Evolutionary conservation across 1,140 invertebrate genomes (phyloP).

Genomic region (Ceratoteleas bidentatus): DNA sequence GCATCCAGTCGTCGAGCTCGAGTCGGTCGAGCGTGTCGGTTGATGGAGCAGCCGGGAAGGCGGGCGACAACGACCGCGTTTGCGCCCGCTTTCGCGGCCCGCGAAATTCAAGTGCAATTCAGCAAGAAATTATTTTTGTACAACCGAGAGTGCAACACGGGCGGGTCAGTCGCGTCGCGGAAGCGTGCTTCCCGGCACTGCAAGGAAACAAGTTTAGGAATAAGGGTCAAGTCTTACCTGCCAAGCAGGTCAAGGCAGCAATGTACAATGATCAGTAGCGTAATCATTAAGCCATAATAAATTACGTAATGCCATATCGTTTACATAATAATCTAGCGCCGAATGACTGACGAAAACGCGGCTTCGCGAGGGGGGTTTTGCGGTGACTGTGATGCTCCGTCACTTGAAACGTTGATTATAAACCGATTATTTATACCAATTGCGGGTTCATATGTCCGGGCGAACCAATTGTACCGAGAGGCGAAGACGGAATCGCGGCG

Average conservation of each 20-base stretch:
- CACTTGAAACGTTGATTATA: neutral
- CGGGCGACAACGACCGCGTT: neutral
- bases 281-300: constrained; percentile 80
- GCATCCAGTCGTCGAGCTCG: too few relatives aligned
- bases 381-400: constrained; percentile 17
- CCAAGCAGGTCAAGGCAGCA: constrained; percentile 70
- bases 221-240: constrained; percentile 67
- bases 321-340: constrained; percentile 74
- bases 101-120: constrained; percentile 60
- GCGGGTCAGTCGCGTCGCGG: neutral
- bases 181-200: constrained; percentile 43
- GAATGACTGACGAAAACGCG: constrained; percentile 70
- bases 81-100: neutral
- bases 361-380: constrained; percentile 28
- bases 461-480: too few relatives aligned
- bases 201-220: constrained; percentile 35
- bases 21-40: constrained; percentile 4
- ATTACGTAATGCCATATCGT: constrained; percentile 80
- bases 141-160: constrained; percentile 8
- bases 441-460: too few relatives aligned
- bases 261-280: constrained; percentile 74
- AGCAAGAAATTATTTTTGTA: constrained; percentile 26
- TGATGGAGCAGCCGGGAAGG: constrained; percentile 1
- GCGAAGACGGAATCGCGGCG: neutral
- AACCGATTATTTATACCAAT: constrained; percentile 2